A percentile compares a stretch with the other conserved stretches of the same genome.
Evolutionary conservation across 1,140 invertebrate genomes (phyloP).

Genomic region (Calycopis cecrops): DNA sequence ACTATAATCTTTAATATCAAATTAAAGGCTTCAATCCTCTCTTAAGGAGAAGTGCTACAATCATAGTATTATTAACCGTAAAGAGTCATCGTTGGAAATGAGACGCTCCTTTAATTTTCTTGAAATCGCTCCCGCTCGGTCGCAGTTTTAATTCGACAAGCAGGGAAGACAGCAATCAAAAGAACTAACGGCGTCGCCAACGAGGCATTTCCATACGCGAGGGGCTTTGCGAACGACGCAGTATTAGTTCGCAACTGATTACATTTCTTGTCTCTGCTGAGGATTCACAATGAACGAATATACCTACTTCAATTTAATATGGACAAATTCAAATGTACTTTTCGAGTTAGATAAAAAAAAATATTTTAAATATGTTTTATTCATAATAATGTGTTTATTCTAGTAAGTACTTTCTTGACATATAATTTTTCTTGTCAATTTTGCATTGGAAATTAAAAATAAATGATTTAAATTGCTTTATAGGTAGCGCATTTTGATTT

Average conservation of each 20-base stretch:
- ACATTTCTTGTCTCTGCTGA: slow-evolving; percentile 59
- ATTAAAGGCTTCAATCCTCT: neutral
- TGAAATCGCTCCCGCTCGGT: slow-evolving; percentile 51
- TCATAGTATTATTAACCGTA: slow-evolving; percentile 61
- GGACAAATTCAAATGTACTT: too few species aligned
- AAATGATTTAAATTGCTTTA: too few species aligned
- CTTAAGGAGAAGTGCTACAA: slow-evolving; percentile 33
- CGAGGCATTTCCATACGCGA: slow-evolving; percentile 69
- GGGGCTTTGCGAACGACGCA: slow-evolving; percentile 55
- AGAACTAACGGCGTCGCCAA: slow-evolving; percentile 64
- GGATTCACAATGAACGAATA: slow-evolving; percentile 56
- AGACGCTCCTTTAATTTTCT: slow-evolving; percentile 64
- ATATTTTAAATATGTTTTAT: too few species aligned
- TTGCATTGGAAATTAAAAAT: too few species aligned
- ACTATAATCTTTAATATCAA: too few species aligned
- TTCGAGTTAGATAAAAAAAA: too few species aligned
- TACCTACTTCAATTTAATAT: too few species aligned
- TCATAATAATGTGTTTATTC: too few species aligned
- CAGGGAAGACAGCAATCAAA: slow-evolving; percentile 60
- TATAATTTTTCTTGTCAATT: too few species aligned
- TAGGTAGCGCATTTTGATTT: too few species aligned
- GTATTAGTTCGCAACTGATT: slow-evolving; percentile 70
- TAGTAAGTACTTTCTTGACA: too few species aligned
- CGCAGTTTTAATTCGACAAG: slow-evolving; percentile 64
- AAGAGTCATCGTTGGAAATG: slow-evolving; percentile 52